Percentiles rank a stretch among this genome's conserved stretches.
phyloP scores from a whole-genome alignment of 2,797 vertebrate species.

The Ptychobarbus kaznakovi region DNA sequence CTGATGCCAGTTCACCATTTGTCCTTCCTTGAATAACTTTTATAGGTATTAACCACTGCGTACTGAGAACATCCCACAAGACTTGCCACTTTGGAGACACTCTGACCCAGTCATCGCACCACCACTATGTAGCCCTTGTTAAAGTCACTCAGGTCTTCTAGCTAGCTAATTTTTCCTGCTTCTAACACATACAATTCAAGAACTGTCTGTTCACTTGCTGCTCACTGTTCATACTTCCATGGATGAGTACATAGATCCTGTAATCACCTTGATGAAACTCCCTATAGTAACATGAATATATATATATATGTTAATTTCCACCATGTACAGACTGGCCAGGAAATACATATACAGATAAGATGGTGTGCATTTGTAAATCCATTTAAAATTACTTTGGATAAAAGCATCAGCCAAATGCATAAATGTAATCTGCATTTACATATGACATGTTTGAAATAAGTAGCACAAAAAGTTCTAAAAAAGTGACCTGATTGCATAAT shows the following conservation, averaged over 20 bases:
- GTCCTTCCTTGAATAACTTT: no score
- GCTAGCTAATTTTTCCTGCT: background rate
- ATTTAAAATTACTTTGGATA: slow-evolving; percentile 11
- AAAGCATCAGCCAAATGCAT: background rate
- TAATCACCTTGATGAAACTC: background rate
- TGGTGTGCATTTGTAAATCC: background rate
- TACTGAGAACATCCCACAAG: background rate
- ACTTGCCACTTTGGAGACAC: background rate
- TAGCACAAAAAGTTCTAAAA: background rate
- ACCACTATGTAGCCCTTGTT: background rate
- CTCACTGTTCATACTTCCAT: background rate
- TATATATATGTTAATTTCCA: background rate
- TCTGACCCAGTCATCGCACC: background rate
- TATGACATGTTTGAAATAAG: background rate
- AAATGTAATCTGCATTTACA: background rate
- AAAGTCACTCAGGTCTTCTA: background rate
- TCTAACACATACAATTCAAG: background rate
- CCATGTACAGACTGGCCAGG: background rate
- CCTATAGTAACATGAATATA: background rate
- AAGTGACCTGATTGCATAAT: slow-evolving; percentile 13
- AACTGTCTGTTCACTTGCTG: background rate
- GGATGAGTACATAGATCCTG: background rate
- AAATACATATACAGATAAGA: background rate
- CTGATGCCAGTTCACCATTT: no score
- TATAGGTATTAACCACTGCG: background rate